Percentiles rank a stretch among this genome's conserved stretches.
Conservation (phyloP, 1,140 invertebrate species). For the Zaprionus capensis region DNA sequence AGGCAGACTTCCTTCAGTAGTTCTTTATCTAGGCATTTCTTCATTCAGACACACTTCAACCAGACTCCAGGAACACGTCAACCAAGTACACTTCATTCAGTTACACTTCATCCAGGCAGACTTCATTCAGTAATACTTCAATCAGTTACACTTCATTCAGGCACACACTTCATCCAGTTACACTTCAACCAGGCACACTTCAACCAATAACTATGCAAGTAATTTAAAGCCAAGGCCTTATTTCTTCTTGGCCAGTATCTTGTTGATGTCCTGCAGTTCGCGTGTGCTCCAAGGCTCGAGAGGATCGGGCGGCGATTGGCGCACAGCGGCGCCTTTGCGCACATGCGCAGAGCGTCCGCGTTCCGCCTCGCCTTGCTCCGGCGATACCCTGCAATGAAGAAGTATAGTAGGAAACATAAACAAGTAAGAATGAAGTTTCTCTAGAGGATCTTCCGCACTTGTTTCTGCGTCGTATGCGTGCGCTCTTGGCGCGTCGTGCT, state of each 20-base stretch:
- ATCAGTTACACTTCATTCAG: too few relatives aligned
- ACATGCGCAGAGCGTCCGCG: slow-evolving; percentile 70
- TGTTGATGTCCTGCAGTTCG: slow-evolving; percentile 89
- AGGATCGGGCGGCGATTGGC: slow-evolving; percentile 86
- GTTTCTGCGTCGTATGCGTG: slow-evolving; percentile 70
- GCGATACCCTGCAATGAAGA: slow-evolving; percentile 53
- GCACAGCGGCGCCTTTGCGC: slow-evolving; percentile 39
- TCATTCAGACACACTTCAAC: too few relatives aligned
- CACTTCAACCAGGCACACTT: too few relatives aligned
- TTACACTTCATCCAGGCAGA: too few relatives aligned
- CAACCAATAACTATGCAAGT: not conserved
- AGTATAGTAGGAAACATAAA: not conserved
- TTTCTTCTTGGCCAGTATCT: slow-evolving; percentile 85
- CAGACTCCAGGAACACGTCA: too few relatives aligned
- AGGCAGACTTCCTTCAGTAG: too few relatives aligned
- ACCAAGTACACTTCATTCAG: too few relatives aligned
- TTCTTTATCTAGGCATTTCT: too few relatives aligned
- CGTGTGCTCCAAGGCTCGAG: slow-evolving; percentile 90
- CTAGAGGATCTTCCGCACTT: slow-evolving; percentile 52
- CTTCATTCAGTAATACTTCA: too few relatives aligned
- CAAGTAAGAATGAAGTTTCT: not conserved
- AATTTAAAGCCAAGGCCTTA: not conserved
- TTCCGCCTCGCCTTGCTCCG: slow-evolving; percentile 60
- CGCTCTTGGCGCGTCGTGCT: slow-evolving; percentile 74
- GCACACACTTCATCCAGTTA: too few relatives aligned